Conservation (phyloP, 2,113 vertebrate species). For the Stegostoma tigrinum region DNA sequence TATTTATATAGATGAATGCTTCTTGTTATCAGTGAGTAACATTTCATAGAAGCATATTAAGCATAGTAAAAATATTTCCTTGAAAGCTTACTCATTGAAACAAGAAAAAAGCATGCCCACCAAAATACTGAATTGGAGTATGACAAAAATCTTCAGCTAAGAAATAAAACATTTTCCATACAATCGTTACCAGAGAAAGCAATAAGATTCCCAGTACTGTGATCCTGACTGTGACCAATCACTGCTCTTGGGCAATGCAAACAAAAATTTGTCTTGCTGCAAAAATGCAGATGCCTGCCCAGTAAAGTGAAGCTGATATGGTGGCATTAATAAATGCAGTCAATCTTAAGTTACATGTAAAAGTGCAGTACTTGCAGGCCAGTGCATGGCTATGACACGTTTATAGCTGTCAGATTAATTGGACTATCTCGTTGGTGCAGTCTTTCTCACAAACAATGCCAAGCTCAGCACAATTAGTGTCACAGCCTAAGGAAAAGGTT, state of each 20-base stretch:
- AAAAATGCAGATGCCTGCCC: background rate
- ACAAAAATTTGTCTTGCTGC: background rate
- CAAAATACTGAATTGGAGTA: background rate
- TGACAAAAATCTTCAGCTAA: background rate
- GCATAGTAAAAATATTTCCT: background rate
- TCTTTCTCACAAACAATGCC: background rate
- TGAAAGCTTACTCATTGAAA: background rate
- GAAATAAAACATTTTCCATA: background rate
- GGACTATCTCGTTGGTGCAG: background rate
- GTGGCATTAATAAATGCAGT: background rate
- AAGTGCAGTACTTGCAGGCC: background rate
- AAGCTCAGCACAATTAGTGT: background rate
- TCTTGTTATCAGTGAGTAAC: background rate
- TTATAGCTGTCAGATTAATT: background rate
- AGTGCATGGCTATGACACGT: background rate
- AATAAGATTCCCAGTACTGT: background rate
- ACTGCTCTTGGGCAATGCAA: background rate
- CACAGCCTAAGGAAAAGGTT: background rate
- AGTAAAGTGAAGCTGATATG: background rate
- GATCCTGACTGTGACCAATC: background rate
- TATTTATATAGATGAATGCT: background rate
- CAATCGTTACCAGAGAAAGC: background rate
- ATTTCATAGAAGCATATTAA: background rate
- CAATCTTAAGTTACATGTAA: background rate
- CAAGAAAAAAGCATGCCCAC: background rate